Evolutionary conservation across 1,140 invertebrate species (phyloP).

Genomic region (Zaprionus africanus): DNA sequence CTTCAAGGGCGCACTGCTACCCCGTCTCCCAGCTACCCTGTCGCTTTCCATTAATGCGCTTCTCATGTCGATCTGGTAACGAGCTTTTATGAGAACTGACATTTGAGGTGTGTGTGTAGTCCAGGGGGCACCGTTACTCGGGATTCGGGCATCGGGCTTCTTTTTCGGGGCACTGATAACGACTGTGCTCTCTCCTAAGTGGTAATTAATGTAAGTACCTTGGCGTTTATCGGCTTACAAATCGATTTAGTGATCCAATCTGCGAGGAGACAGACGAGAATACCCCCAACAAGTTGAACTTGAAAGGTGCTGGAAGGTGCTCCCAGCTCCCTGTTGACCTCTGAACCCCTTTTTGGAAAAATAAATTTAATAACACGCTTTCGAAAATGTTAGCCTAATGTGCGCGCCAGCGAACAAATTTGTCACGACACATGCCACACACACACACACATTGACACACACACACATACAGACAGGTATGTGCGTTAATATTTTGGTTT

Average conservation of each 20-base stretch:
- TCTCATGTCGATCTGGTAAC: constrained; percentile 69
- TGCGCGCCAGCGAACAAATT: constrained; percentile 61
- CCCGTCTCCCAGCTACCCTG: constrained; percentile 30
- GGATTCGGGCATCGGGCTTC: constrained; percentile 25
- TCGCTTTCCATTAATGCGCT: constrained; percentile 73
- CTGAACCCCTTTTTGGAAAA: constrained; percentile 14
- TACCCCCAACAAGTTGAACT: constrained; percentile 25
- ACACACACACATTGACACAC: constrained; percentile 47
- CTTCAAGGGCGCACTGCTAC: constrained; percentile 31
- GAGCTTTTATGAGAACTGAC: constrained; percentile 69
- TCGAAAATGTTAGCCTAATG: constrained; percentile 72
- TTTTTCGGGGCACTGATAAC: constrained; percentile 35
- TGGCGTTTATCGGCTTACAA: constrained; percentile 69
- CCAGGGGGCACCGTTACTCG: constrained; percentile 28
- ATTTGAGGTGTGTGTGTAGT: constrained; percentile 82
- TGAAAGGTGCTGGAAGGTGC: constrained; percentile 11
- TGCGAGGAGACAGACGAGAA: constrained; percentile 33
- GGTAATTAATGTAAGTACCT: constrained; percentile 81
- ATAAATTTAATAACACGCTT: constrained; percentile 80
- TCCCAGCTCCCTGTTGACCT: constrained; percentile 22
- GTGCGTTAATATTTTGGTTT: constrained; percentile 46
- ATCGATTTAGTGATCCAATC: constrained; percentile 66
- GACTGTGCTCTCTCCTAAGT: constrained; percentile 60
- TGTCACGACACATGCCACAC: constrained; percentile 79
- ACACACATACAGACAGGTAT: constrained; percentile 25